Percentiles rank a stretch among this genome's conserved stretches.
phyloP scores from a whole-genome alignment of 2,797 vertebrate genomes.

The Poecile montanus region DNA sequence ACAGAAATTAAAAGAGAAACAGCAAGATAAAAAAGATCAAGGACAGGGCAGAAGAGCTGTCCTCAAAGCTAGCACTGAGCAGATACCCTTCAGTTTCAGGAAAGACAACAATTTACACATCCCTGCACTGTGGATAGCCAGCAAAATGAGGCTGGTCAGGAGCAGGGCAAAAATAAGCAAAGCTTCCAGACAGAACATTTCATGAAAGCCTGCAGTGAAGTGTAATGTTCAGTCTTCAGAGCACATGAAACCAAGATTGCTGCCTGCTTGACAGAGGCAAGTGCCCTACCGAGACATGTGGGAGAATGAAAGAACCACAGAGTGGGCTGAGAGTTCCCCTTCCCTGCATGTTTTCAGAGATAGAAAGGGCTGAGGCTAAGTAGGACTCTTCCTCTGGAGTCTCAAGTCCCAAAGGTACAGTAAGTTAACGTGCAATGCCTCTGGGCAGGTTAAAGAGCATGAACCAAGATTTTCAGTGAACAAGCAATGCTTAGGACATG shows the following conservation, averaged over 20 bases:
- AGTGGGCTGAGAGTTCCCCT: not conserved
- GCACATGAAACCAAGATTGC: not conserved
- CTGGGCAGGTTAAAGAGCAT: not conserved
- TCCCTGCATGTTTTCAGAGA: not conserved
- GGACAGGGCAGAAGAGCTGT: not conserved
- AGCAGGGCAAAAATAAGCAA: not conserved
- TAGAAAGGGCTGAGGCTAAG: not conserved
- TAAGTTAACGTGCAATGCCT: not conserved
- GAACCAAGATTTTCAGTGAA: not conserved
- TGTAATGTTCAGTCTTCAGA: not conserved
- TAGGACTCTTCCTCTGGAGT: not conserved
- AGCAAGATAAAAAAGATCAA: not conserved
- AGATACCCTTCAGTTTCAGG: not conserved
- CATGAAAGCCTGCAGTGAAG: not conserved
- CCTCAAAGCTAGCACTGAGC: fast-evolving
- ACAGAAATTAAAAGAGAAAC: not conserved
- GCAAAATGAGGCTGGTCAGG: not conserved
- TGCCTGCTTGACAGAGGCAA: not conserved
- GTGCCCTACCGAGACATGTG: fast-evolving
- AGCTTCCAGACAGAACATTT: not conserved
- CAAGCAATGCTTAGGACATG: fast-evolving
- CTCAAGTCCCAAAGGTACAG: not conserved
- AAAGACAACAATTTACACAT: not conserved
- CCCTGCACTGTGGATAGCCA: not conserved
- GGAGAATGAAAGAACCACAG: not conserved